Evolutionary conservation across 1,140 invertebrate species (phyloP).

Genomic region (Hyles vespertilio): DNA sequence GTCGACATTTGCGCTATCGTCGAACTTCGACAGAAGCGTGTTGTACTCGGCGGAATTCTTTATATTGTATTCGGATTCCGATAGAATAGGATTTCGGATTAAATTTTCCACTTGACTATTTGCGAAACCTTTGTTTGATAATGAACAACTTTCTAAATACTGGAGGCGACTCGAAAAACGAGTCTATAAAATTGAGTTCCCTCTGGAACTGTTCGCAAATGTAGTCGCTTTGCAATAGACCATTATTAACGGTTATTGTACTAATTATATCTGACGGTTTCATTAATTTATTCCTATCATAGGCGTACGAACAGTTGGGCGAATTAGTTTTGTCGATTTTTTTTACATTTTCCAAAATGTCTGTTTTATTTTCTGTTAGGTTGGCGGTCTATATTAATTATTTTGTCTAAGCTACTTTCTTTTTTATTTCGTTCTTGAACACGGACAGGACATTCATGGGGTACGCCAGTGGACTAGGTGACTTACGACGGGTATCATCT

Average conservation of each 20-base stretch:
- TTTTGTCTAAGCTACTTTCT: constrained; percentile 10
- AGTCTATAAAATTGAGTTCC: constrained; percentile 67
- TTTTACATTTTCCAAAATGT: constrained; percentile 12
- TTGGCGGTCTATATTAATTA: background rate
- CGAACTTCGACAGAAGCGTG: constrained; percentile 50
- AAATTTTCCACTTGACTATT: constrained; percentile 49
- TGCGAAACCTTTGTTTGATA: constrained; percentile 47
- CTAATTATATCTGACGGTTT: constrained; percentile 68
- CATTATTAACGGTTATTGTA: constrained; percentile 54
- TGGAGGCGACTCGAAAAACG: constrained; percentile 68
- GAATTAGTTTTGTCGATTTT: constrained; percentile 31
- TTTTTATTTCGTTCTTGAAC: constrained; percentile 48
- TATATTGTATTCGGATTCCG: constrained; percentile 32
- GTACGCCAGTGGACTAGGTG: constrained; percentile 40
- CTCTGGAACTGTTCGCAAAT: constrained; percentile 63
- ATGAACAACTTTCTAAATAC: constrained; percentile 58
- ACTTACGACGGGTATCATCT: constrained; percentile 28
- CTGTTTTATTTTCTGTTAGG: background rate
- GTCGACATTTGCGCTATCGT: constrained; percentile 51
- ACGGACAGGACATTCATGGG: constrained; percentile 59
- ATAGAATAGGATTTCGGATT: constrained; percentile 32
- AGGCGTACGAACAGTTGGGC: constrained; percentile 36
- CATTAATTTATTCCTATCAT: constrained; percentile 53
- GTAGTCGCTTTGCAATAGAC: constrained; percentile 47
- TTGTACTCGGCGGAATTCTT: constrained; percentile 48